Evolutionary conservation across 2,797 vertebrate genomes (phyloP).

Genomic region (Etheostoma nigrum): DNA sequence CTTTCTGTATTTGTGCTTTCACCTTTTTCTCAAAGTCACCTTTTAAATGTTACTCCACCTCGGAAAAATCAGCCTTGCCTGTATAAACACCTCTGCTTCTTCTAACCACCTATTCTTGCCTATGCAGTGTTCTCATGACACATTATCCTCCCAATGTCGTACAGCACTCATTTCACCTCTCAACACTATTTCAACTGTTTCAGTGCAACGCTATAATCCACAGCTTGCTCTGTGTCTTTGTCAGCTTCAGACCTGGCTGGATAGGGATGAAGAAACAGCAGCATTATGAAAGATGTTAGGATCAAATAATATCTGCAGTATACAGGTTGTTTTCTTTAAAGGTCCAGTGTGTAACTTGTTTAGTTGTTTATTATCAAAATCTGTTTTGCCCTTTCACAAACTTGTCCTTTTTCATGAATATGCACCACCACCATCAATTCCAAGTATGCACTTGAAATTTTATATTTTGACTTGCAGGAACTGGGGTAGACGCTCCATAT

Average conservation of each 20-base stretch:
- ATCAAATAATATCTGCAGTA: not conserved
- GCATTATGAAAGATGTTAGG: not conserved
- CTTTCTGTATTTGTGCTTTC: constrained; percentile 19
- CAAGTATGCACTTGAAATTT: too few relatives aligned
- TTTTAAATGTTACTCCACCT: constrained; percentile 53
- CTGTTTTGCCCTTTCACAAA: too few relatives aligned
- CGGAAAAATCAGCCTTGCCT: constrained; percentile 7
- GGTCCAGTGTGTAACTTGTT: too few relatives aligned
- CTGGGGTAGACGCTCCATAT: too few relatives aligned
- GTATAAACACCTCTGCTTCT: constrained; percentile 25
- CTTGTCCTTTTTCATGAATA: too few relatives aligned
- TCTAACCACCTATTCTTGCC: constrained; percentile 13
- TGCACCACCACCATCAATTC: too few relatives aligned
- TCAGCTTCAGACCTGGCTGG: not conserved
- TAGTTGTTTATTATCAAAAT: too few relatives aligned
- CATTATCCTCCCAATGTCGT: constrained; percentile 32
- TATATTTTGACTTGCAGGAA: too few relatives aligned
- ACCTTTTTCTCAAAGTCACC: constrained; percentile 19
- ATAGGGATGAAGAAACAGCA: constrained; percentile 1
- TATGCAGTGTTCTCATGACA: constrained; percentile 3
- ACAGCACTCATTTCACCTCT: constrained; percentile 24
- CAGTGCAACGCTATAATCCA: not conserved
- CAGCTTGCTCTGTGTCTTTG: not conserved
- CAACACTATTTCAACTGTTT: constrained; percentile 27
- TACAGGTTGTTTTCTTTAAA: not conserved